A percentile compares a stretch with the other conserved stretches of the same genome.
Evolutionary conservation across 2,888 invertebrate genomes (phyloP).

Genomic region (Homarus gammarus): DNA sequence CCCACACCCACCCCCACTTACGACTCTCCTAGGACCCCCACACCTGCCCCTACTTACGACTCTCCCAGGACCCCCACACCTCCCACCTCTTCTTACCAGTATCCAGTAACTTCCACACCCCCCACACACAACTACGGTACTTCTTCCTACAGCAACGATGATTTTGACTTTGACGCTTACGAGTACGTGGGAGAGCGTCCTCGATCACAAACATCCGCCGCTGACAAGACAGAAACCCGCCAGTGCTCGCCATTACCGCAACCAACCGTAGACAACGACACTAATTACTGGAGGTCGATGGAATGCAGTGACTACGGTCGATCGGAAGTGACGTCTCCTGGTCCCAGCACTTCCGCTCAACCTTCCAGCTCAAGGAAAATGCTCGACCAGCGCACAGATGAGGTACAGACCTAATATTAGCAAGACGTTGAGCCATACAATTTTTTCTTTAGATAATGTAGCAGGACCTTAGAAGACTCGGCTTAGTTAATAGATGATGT

Average conservation of each 20-base stretch:
- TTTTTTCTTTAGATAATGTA: too few species aligned
- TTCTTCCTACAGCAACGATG: background rate
- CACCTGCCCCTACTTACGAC: background rate
- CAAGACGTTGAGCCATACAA: background rate
- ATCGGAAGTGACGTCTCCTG: background rate
- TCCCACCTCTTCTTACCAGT: too few species aligned
- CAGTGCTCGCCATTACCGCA: background rate
- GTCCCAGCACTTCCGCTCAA: background rate
- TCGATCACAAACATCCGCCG: background rate
- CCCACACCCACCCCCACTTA: background rate
- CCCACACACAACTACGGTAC: background rate
- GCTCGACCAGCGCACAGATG: constrained; percentile 37
- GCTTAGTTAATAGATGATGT: background rate
- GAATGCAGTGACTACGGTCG: background rate
- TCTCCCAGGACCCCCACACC: too few species aligned
- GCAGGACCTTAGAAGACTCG: too few species aligned
- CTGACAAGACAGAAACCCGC: background rate
- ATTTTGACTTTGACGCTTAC: background rate
- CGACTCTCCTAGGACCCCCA: too few species aligned
- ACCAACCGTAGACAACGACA: background rate
- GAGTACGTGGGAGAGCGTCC: background rate
- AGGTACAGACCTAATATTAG: constrained; percentile 10
- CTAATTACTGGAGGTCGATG: background rate
- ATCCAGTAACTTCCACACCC: background rate
- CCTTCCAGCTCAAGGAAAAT: background rate